phyloP scores from a whole-genome alignment of 2,888 invertebrate species.

The Dicyrtoma fusca region DNA sequence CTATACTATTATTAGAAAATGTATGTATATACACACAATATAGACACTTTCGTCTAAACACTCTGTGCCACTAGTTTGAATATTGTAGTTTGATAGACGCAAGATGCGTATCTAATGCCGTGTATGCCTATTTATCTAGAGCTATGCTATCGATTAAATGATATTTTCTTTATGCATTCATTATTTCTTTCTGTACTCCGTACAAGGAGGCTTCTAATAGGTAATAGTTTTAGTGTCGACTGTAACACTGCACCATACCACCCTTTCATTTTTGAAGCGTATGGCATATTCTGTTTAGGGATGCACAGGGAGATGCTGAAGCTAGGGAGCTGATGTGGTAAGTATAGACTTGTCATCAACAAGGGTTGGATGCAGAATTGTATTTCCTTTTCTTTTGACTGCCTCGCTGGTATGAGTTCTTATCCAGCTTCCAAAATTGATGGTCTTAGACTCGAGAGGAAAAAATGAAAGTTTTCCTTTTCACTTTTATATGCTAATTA shows the following conservation, averaged over 20 bases:
- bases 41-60: too few relatives aligned
- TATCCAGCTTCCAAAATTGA: too few relatives aligned
- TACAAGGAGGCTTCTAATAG: neutral
- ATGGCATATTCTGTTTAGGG: neutral
- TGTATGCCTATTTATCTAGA: constrained; percentile 18
- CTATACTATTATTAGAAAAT: too few relatives aligned
- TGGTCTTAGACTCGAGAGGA: neutral
- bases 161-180: constrained; percentile 45
- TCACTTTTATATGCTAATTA: constrained; percentile 17
- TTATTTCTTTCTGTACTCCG: constrained; percentile 32
- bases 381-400: too few relatives aligned
- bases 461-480: neutral
- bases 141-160: constrained; percentile 47
- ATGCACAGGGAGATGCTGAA: neutral
- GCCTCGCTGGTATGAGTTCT: too few relatives aligned
- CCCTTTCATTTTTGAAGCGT: neutral
- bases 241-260: too few relatives aligned
- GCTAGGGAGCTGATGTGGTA: neutral
- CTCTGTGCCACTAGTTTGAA: too few relatives aligned
- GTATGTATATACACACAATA: too few relatives aligned
- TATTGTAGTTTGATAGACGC: neutral
- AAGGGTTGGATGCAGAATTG: too few relatives aligned
- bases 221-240: too few relatives aligned
- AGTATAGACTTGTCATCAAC: too few relatives aligned
- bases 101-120: constrained; percentile 6